Evolutionary conservation across 2,888 invertebrate species (phyloP).

Genomic region (Spatulosminthurus flaviceps): DNA sequence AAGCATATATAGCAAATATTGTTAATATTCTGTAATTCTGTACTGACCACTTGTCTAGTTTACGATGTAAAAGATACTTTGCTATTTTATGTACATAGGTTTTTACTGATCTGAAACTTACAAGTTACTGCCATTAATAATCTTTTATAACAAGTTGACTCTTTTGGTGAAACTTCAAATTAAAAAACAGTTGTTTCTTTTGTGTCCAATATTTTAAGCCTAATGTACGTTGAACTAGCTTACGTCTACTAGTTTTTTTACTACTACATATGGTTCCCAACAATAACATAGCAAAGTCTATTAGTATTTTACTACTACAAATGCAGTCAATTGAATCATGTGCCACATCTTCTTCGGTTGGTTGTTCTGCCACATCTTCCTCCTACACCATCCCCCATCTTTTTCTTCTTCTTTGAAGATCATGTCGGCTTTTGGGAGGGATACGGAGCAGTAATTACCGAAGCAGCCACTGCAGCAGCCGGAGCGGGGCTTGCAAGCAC

Average conservation of each 20-base stretch:
- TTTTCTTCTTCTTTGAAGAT: background rate
- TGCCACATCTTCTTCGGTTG: background rate
- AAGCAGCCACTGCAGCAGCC: constrained; percentile 33
- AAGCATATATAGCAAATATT: constrained; percentile 4
- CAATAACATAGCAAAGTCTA: constrained; percentile 8
- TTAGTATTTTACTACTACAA: background rate
- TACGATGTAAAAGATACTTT: no score
- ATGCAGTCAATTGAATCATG: constrained; percentile 5
- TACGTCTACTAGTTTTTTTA: background rate
- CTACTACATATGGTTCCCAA: background rate
- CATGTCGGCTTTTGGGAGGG: constrained; percentile 66
- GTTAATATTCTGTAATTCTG: background rate
- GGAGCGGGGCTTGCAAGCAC: constrained; percentile 57
- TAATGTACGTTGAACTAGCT: background rate
- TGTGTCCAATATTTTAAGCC: background rate
- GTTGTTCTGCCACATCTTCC: background rate
- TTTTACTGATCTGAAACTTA: no score
- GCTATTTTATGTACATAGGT: background rate
- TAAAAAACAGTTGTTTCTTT: background rate
- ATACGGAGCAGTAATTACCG: constrained; percentile 66
- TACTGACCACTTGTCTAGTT: background rate
- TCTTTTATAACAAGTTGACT: no score
- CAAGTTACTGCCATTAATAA: no score
- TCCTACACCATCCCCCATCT: no score
- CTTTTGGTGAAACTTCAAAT: no score